Conservation (phyloP, 2,797 vertebrate species). For the Trachurus trachurus region DNA sequence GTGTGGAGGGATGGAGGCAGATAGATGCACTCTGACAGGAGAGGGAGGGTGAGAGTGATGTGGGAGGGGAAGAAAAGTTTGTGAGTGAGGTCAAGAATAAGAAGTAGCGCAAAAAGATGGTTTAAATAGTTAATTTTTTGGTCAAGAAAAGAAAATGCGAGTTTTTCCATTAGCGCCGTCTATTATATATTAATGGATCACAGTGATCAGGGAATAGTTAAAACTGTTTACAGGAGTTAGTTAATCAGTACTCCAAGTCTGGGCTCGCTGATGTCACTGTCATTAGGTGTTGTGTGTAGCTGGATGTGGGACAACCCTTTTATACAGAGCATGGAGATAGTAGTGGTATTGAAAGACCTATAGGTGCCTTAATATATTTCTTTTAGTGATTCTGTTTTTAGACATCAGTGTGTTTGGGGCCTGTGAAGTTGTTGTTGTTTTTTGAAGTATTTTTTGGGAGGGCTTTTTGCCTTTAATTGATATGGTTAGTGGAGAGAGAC, state of each 20-base stretch:
- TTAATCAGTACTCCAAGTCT: background rate
- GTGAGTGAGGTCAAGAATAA: background rate
- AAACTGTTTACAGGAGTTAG: slow-evolving; percentile 15
- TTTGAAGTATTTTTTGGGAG: too few relatives aligned
- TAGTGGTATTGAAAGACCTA: background rate
- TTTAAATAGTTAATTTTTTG: background rate
- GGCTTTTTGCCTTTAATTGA: too few relatives aligned
- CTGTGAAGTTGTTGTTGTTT: too few relatives aligned
- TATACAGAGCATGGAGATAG: background rate
- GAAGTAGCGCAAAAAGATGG: background rate
- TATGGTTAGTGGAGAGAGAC: too few relatives aligned
- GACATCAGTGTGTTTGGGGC: too few relatives aligned
- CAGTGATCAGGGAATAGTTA: slow-evolving; percentile 2
- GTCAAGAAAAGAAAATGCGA: slow-evolving; percentile 9
- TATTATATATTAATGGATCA: background rate
- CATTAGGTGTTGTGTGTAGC: background rate
- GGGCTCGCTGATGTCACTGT: background rate
- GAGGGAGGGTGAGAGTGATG: background rate
- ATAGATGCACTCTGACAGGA: slow-evolving; percentile 35
- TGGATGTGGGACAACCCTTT: background rate
- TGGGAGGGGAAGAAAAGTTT: background rate
- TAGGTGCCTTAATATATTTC: background rate
- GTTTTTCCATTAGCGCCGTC: background rate
- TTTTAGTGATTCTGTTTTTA: too few relatives aligned
- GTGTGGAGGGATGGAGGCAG: slow-evolving; percentile 36